Evolutionary conservation across 2,797 vertebrate genomes (phyloP), one percentile per base, ranked within the genome.

Genomic region (Gambusia yucatana): DNA sequence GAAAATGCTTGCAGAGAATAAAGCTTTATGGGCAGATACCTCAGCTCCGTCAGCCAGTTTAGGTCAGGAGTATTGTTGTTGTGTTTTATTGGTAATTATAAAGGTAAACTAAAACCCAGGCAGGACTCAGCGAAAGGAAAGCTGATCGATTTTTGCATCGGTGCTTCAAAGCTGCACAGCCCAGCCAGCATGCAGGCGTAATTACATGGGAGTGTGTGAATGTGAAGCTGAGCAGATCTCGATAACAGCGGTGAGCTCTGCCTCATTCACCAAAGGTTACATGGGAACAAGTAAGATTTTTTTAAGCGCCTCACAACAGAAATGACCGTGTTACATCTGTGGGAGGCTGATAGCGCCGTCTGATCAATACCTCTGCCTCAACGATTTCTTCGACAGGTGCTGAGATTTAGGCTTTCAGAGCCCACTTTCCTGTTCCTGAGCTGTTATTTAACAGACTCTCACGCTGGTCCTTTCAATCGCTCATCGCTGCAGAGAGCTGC

Each of bases 331-430:
- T 81, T 77, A 46, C 43, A 73, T 82, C 87, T 78, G 80, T 72
- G 36, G 82, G 82, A 76, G 87, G 80, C 57, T 84, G 82, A 84
- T 86, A 46, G 55, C 77, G 41, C 79, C 75, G 81, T 61, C 59
- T 87, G 82, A 82, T 88, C 82, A 87, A 83, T 87, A 81, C 69
- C 41, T 30, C 59, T 75, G 75, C 85, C 57, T 83, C 81, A 59
- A 73, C 33, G 36, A 76, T 86, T 81, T 63, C 77, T 81, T 63
- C 59, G 73, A 63, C 69, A 81, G 83, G 48, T 44, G 76, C 77
- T 77, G 76, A 72, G 76, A 77, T 80, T 80, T 25, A 70, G 69
- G 77, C 82, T 82, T 82, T 80, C 28, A 79, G 52, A 47, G 17
- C 71, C 82, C 25, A 46, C 77, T 76, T 76, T 79, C 63, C 47